Conservation (phyloP, 53 echinoderm and acorn worm species). For the Arbacia lixula region DNA sequence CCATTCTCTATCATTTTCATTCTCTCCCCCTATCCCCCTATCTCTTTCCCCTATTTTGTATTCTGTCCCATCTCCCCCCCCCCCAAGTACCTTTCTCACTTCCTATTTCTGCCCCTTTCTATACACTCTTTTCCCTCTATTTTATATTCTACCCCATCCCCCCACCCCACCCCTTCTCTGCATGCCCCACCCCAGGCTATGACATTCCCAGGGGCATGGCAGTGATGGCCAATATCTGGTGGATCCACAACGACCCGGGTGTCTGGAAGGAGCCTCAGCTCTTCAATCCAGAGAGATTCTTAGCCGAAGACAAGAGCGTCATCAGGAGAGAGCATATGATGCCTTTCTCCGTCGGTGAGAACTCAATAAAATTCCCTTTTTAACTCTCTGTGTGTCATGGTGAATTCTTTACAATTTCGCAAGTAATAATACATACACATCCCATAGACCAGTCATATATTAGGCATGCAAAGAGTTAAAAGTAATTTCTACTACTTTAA, state of each 20-base stretch:
- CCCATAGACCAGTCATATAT: too few species aligned
- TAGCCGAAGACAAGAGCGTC: background rate
- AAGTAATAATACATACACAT: too few species aligned
- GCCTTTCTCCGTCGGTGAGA: slow-evolving; percentile 1
- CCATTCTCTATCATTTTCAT: too few species aligned
- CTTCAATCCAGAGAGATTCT: background rate
- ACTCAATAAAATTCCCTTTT: too few species aligned
- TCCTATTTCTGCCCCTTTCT: background rate
- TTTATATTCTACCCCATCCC: background rate
- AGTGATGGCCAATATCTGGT: slow-evolving; percentile 4
- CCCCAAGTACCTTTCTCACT: background rate
- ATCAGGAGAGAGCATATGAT: background rate
- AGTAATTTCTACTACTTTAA: too few species aligned
- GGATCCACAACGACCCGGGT: background rate
- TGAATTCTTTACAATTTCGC: too few species aligned
- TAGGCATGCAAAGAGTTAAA: too few species aligned
- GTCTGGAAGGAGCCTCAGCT: background rate
- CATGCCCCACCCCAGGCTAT: background rate
- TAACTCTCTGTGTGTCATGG: too few species aligned
- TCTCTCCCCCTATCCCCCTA: too few species aligned
- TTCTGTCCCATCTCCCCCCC: background rate
- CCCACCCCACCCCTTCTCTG: background rate
- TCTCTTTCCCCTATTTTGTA: too few species aligned
- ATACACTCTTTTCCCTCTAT: background rate
- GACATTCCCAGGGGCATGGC: background rate